Percentiles rank a stretch among this genome's conserved stretches.
phyloP scores from a whole-genome alignment of 2,888 invertebrate genomes.

The Brachynemurus nebulosus region DNA sequence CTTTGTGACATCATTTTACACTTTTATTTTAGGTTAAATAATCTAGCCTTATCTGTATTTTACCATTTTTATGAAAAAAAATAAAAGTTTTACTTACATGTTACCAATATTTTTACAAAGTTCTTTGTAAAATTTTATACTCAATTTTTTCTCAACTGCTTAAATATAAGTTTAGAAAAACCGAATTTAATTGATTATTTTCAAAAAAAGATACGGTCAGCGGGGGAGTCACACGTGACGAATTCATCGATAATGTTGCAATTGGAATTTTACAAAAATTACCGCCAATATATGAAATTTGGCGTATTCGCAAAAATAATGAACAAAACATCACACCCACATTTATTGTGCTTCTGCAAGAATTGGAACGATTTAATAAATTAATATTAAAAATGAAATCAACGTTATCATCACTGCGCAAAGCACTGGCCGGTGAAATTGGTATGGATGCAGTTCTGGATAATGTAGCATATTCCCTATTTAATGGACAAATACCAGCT shows the following conservation, averaged over 20 bases:
- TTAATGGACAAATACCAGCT: slow-evolving; percentile 69
- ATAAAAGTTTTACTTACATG: too few species aligned
- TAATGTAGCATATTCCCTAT: slow-evolving; percentile 66
- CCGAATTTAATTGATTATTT: slow-evolving; percentile 1
- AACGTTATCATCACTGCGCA: slow-evolving; percentile 58
- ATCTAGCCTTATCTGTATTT: too few species aligned
- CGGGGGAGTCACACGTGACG: slow-evolving; percentile 63
- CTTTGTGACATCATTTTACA: too few species aligned
- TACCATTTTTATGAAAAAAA: too few species aligned
- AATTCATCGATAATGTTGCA: slow-evolving; percentile 68
- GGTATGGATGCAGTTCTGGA: slow-evolving; percentile 81
- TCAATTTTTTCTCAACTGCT: background rate
- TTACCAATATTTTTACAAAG: too few species aligned
- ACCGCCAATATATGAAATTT: slow-evolving; percentile 64
- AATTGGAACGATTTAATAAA: slow-evolving; percentile 75
- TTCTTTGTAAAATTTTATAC: background rate
- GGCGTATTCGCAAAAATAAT: slow-evolving; percentile 64
- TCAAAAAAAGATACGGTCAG: slow-evolving; percentile 52
- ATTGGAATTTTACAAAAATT: slow-evolving; percentile 63
- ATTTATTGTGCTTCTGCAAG: slow-evolving; percentile 75
- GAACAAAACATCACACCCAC: slow-evolving; percentile 72
- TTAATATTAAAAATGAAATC: slow-evolving; percentile 54
- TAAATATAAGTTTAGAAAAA: slow-evolving; percentile 6
- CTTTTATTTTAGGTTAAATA: too few species aligned
- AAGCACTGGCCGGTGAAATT: slow-evolving; percentile 82